Base-by-base conservation (phyloP, 2,888 invertebrate genomes). In the Drosophila testacea region DNA sequence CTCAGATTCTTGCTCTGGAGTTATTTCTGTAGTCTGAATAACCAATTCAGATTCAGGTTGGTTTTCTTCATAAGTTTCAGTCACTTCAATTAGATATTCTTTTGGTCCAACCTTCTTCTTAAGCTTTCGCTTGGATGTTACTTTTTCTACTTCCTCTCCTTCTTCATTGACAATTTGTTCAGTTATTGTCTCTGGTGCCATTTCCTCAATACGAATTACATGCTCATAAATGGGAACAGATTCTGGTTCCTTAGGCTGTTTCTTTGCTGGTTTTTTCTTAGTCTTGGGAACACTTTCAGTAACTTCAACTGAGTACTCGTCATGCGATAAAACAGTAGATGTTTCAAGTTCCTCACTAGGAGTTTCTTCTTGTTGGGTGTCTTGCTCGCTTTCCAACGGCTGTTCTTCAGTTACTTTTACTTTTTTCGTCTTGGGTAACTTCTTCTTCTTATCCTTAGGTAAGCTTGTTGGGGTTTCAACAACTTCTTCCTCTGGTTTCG, bases 101-200 rank as follows among this genome's bases (percentile, higher is more conserved):
- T 93, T 93, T 71, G 90, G 90, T 9, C 92, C 92, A 67, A 91
- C 90, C 42, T 90, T 91, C 73, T 93, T 93, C 65, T 92, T 93
- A 22, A 93, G 85, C 71, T 90, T 89, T 54, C 92, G 86, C 68
- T 90, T 92, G 5, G 86, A 88, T 34, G 74, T 91, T 79, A 78
- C 92, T 86, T 78, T 89, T 89, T 72, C 89, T 75, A 87, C 91
- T 77, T 73, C 80, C 48, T 84, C 73, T 1, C 91, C 92, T 22
- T 75, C 50, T 68, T 92, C 84, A 69, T 92, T 91, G 0, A 91
- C 88, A 13, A 93, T 90, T 73, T 93, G 90, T 44, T 90, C 92
- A 0, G 85, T 91, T 69, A 90, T 88, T 28, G 82, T 87, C 90
- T 93, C 93, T 6, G 93, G 90, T 6, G 79, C 73, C 1, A 84